A percentile compares a stretch with the other conserved stretches of the same genome.
Evolutionary conservation across 1,140 invertebrate species (phyloP).

Genomic region (Drosophila athabasca): DNA sequence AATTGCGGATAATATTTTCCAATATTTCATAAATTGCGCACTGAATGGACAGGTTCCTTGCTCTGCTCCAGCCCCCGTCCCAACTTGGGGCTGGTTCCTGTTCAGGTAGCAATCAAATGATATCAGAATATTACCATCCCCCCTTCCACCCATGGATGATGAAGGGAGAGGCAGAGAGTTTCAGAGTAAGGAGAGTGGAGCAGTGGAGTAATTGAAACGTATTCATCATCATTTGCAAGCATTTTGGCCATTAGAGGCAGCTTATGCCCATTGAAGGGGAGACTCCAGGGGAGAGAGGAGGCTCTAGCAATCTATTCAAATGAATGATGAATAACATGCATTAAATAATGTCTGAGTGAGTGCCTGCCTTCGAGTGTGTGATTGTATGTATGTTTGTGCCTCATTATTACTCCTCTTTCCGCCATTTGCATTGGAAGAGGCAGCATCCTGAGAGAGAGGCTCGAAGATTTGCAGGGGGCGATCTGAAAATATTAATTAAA

Average conservation of each 20-base stretch:
- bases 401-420: constrained; percentile 13
- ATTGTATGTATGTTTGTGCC: background rate
- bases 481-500: constrained; percentile 26
- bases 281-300: background rate
- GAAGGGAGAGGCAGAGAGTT: constrained; percentile 19
- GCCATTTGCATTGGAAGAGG: background rate
- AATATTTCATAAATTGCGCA: constrained; percentile 36
- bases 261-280: constrained; percentile 28
- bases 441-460: background rate
- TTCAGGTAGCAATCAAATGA: constrained; percentile 42
- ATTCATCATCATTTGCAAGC: constrained; percentile 65
- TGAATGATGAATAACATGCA: constrained; percentile 60
- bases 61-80: too few relatives aligned
- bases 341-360: constrained; percentile 33
- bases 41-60: constrained; percentile 11
- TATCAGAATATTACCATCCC: constrained; percentile 17
- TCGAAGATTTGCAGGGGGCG: constrained; percentile 6
- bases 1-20: constrained; percentile 54
- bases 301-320: constrained; percentile 52
- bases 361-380: background rate
- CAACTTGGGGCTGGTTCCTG: constrained; percentile 1
- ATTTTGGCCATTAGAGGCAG: constrained; percentile 59
- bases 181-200: too few relatives aligned
- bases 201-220: constrained; percentile 63
- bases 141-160: constrained; percentile 13